Conservation (phyloP, 2,113 vertebrate genomes). For the Petromus typicus region DNA sequence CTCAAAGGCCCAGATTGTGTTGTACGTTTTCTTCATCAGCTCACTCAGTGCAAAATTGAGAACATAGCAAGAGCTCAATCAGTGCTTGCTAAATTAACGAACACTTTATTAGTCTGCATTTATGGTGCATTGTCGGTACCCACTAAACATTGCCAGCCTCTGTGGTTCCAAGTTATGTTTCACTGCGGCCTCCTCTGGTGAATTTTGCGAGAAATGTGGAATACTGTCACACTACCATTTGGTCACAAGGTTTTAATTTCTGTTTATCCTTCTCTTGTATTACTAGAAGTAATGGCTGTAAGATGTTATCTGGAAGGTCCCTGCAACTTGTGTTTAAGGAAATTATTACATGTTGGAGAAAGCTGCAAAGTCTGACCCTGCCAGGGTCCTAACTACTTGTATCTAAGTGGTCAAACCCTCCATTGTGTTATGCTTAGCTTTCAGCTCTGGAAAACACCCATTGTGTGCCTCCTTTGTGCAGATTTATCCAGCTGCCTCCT, state of each 20-base stretch:
- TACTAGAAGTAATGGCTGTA: slow-evolving; percentile 43
- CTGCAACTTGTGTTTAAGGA: slow-evolving; percentile 55
- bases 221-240: not conserved
- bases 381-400: not conserved
- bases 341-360: slow-evolving; percentile 38
- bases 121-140: not conserved
- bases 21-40: not conserved
- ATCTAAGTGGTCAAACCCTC: slow-evolving; percentile 9
- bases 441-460: not conserved
- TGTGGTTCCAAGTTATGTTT: not conserved
- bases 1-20: not conserved
- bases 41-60: not conserved
- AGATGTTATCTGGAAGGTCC: slow-evolving; percentile 10
- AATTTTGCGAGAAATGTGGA: slow-evolving; percentile 58
- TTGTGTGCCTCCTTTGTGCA: not conserved
- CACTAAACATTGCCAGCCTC: not conserved
- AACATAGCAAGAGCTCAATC: slow-evolving; percentile 2
- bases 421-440: slow-evolving; percentile 25
- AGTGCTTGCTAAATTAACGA: slow-evolving; percentile 31
- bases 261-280: slow-evolving; percentile 61
- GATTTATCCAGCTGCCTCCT: slow-evolving; percentile 23
- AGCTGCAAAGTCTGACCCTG: not conserved
- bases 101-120: slow-evolving; percentile 14
- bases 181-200: slow-evolving; percentile 30
- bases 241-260: slow-evolving; percentile 15